A percentile compares a stretch with the other conserved stretches of the same genome.
Evolutionary conservation across 2,888 invertebrate genomes (phyloP).

Genomic region (Steinernema carpocapsae): DNA sequence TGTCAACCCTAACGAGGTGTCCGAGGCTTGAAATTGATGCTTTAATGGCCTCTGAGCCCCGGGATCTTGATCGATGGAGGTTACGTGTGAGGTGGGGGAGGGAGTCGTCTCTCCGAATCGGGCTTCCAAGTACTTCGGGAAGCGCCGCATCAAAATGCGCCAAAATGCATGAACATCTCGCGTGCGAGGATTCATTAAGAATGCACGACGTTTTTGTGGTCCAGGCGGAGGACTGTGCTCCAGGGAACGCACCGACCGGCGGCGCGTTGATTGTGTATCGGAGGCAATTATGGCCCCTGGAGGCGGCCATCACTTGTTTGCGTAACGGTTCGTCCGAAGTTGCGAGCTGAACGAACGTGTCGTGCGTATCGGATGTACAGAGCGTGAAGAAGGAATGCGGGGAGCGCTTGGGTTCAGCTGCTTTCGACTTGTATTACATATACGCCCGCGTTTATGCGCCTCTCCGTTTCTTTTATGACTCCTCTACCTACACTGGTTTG

Average conservation of each 20-base stretch:
- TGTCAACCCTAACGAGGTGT: not conserved
- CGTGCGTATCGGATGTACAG: slow-evolving; percentile 12
- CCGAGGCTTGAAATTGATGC: slow-evolving; percentile 16
- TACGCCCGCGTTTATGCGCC: no score
- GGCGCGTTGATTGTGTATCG: slow-evolving; percentile 16
- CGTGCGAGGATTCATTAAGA: slow-evolving; percentile 29
- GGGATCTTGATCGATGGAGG: slow-evolving; percentile 8
- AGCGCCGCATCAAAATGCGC: slow-evolving; percentile 17
- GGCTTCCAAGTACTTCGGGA: not conserved
- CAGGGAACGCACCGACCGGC: not conserved
- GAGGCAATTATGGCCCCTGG: slow-evolving; percentile 34
- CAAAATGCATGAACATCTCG: slow-evolving; percentile 33
- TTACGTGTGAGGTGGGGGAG: not conserved
- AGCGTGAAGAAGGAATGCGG: not conserved
- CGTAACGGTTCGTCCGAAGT: slow-evolving; percentile 32
- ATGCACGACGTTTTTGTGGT: slow-evolving; percentile 32
- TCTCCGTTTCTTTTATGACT: not conserved
- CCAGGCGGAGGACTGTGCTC: not conserved
- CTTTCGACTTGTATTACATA: slow-evolving; percentile 18
- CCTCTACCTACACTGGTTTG: not conserved
- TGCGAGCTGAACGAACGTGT: slow-evolving; percentile 15
- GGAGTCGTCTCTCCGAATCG: slow-evolving; percentile 1
- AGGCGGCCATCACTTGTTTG: slow-evolving; percentile 29
- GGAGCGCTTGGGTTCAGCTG: slow-evolving; percentile 4
- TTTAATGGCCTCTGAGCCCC: slow-evolving; percentile 4